phyloP scores from a whole-genome alignment of 2,797 vertebrate genomes.

The Catostomus latipinnis region DNA sequence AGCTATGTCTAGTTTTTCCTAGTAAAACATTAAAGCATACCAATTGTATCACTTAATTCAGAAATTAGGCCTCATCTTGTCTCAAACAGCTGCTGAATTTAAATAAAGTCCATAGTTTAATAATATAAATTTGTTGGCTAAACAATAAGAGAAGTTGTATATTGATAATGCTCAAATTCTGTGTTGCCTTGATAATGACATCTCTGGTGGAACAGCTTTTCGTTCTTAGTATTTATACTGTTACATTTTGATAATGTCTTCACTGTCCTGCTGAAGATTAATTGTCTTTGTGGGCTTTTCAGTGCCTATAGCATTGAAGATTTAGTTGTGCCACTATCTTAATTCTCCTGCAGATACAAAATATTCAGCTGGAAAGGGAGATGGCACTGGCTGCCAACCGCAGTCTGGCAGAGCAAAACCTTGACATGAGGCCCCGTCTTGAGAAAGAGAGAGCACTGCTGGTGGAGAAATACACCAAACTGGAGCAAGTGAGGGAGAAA shows the following conservation, averaged over 20 bases:
- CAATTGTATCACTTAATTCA: no score
- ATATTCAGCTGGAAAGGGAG: conserved; percentile 91
- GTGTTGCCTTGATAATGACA: no score
- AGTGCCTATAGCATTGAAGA: background rate
- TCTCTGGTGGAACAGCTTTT: no score
- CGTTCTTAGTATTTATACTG: no score
- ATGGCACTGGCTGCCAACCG: conserved; percentile 93
- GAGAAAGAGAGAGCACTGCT: conserved; percentile 83
- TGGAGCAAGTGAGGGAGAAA: conserved; percentile 81
- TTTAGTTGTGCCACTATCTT: background rate
- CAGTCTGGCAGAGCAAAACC: conserved; percentile 91
- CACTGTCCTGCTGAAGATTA: background rate
- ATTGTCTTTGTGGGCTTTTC: background rate
- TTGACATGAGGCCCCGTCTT: conserved; percentile 85
- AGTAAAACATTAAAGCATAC: no score
- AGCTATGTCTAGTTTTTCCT: no score
- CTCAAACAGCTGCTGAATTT: background rate
- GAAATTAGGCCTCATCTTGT: background rate
- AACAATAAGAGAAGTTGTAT: no score
- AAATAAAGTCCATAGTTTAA: background rate
- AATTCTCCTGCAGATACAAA: conserved; percentile 82
- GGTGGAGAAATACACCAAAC: conserved; percentile 84
- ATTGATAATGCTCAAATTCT: no score
- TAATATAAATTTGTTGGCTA: no score
- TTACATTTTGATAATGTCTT: no score